Evolutionary conservation across 1,140 invertebrate species (phyloP), one percentile per base, ranked within the genome.

Genomic region (Holcopasites calliopsidis): DNA sequence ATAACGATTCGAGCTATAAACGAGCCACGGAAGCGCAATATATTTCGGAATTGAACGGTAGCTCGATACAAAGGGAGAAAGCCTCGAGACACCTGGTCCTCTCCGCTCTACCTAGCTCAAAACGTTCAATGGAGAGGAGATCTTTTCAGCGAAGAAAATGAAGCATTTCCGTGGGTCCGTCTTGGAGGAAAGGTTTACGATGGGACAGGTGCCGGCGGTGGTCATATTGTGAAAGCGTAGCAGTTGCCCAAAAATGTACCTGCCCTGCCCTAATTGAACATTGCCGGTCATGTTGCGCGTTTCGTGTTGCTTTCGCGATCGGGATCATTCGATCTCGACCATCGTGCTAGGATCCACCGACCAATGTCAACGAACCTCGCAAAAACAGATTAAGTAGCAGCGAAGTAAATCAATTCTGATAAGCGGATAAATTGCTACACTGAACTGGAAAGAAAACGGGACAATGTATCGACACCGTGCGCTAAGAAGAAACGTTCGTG

Each of bases 201-300:
- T 31, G 31, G 40, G n/a, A n/a, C 82, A 82, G 82, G 77, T 82
- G 82, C 68, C 50, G 18, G 18, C 50, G 38, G 61, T 79, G 44
- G 65, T 60, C 79, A 72, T 72, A 54, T 79, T 79, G 82, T 77
- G 82, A 84, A 83, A 83, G 77, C 64, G 68, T 65, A 57, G 44
- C 77, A 73, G 65, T 80, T 78, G 60, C 44, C 69, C 79, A 70
- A 47, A 79, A 62, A 70, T 60, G 65, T 70, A 68, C 62, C 50
- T 74, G 62, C 42, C 49, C 60, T 61, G 61, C 33, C 64, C 74
- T 80, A 80, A 82, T 80, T 82, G 80, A 26, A 68, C 74, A 73
- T 68, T 80, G 78, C 69, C 74, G 57, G 60, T 54, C 52, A 28
- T 60, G 23, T 54, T 58, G 35, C 52, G 4, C 40, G 11, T 42